These are phyloP conservation scores for Passer domesticus DNA, from an alignment of 2,113 vertebrate species.

Conservation along the genomic window DNA sequence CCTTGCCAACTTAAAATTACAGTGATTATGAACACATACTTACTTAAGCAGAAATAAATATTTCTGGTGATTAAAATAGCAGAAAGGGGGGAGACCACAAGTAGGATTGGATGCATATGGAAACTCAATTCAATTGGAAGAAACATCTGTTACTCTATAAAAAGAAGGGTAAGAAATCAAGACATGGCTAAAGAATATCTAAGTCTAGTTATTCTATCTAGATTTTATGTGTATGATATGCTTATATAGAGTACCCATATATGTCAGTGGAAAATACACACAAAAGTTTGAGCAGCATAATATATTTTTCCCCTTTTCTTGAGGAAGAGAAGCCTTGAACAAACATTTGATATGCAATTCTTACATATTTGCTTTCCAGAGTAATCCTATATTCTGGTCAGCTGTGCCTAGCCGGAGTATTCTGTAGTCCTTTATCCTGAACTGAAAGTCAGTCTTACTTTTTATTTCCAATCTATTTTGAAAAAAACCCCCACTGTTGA, in stretches of 20 bases:
- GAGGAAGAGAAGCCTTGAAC: neutral
- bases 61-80: slow-evolving; percentile 2
- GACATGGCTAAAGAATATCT: neutral
- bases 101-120: neutral
- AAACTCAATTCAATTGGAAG: neutral
- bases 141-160: neutral
- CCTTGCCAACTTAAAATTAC: slow-evolving; percentile 18
- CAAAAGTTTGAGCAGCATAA: neutral
- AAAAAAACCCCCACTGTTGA: rapidly evolving
- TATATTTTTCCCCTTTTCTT: neutral
- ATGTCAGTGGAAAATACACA: neutral
- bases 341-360: neutral
- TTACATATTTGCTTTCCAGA: neutral
- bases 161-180: neutral
- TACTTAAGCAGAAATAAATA: slow-evolving; percentile 5
- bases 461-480: neutral
- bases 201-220: neutral
- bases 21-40: neutral
- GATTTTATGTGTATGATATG: neutral
- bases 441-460: neutral
- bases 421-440: neutral
- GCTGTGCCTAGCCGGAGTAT: neutral
- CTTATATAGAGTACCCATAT: neutral
- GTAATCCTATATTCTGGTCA: neutral
- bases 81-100: neutral